Evolutionary conservation across 35 echinoderm and acorn worm species (phyloP).

Genomic region (Apostichopus japonicus): DNA sequence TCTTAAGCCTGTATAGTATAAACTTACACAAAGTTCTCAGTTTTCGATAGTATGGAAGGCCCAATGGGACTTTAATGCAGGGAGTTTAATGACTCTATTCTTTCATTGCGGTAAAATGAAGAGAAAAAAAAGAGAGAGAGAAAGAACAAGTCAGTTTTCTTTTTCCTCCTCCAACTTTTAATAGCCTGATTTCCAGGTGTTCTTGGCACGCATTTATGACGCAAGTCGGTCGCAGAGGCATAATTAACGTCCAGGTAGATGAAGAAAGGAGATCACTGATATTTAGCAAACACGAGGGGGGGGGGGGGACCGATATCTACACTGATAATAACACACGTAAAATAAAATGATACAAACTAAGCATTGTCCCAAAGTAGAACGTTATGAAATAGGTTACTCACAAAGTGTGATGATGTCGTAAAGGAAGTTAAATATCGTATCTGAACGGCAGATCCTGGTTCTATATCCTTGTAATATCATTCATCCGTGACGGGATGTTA

Average conservation of each 20-base stretch:
- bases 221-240: neutral
- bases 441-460: too few species aligned
- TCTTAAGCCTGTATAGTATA: neutral
- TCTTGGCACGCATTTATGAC: neutral
- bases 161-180: neutral
- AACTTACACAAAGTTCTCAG: neutral
- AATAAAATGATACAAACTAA: neutral
- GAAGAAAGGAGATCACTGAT: neutral
- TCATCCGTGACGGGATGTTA: too few species aligned
- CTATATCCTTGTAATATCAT: too few species aligned
- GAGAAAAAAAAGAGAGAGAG: neutral
- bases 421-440: too few species aligned
- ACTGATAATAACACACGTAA: too few species aligned
- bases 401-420: too few species aligned
- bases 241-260: neutral
- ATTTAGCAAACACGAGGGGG: neutral
- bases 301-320: too few species aligned
- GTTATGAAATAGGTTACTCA: neutral
- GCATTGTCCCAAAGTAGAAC: neutral
- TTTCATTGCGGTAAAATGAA: too few species aligned
- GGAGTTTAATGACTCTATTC: neutral
- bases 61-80: constrained; percentile 13
- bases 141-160: neutral
- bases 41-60: neutral
- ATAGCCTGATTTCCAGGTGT: constrained; percentile 1